A percentile compares a stretch with the other conserved stretches of the same genome.
phyloP scores from a whole-genome alignment of 2,888 invertebrate species.

The Lithophane socia region DNA sequence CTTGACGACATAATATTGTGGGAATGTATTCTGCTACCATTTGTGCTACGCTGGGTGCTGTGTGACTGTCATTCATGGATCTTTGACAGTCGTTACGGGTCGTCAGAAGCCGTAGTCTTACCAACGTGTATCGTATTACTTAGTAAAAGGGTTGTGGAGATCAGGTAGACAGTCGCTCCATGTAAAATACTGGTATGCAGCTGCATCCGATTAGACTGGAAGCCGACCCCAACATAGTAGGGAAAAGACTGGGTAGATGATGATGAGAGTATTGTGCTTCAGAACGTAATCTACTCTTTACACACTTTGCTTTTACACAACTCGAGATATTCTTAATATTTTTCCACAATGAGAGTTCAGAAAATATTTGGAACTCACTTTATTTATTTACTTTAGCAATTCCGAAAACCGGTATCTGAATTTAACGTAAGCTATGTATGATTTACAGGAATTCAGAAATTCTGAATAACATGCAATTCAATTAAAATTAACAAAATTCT shows the following conservation, averaged over 20 bases:
- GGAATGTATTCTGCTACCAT: neutral
- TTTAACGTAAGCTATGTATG: neutral
- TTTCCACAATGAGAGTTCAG: neutral
- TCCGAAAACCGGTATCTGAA: neutral
- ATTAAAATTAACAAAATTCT: conserved; percentile 1
- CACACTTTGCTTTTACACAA: neutral
- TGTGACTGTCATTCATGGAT: too few species aligned
- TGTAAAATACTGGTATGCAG: too few species aligned
- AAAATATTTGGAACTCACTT: neutral
- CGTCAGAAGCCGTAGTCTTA: too few species aligned
- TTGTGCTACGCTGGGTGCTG: too few species aligned
- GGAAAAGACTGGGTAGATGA: too few species aligned
- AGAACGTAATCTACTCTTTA: neutral
- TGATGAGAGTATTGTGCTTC: neutral
- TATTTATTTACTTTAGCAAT: neutral
- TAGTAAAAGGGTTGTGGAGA: too few species aligned
- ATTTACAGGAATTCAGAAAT: neutral
- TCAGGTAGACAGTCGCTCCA: too few species aligned
- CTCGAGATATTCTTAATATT: neutral
- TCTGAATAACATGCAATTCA: neutral
- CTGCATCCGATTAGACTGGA: too few species aligned
- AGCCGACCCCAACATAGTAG: too few species aligned
- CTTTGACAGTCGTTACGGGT: too few species aligned
- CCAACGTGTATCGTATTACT: too few species aligned
- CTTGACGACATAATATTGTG: neutral